phyloP scores from a whole-genome alignment of 2,888 invertebrate species.

The Acronicta alni region DNA sequence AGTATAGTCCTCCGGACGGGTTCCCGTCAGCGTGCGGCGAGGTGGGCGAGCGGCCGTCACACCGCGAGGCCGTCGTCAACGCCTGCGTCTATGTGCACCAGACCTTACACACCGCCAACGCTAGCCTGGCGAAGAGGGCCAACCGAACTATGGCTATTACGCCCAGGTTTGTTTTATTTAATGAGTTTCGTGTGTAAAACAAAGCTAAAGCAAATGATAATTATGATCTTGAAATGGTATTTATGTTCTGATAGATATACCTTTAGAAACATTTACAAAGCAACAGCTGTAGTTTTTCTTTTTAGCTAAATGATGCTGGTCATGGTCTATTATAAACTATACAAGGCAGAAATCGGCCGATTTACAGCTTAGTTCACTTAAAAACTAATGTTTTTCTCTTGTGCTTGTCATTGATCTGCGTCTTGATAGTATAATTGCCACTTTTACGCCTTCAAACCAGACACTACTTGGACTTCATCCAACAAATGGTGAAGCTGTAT shows the following conservation, averaged over 20 bases:
- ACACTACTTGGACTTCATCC: conserved; percentile 99
- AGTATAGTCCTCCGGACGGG: conserved; percentile 96
- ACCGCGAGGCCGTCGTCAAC: conserved; percentile 99
- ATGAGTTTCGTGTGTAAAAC: neutral
- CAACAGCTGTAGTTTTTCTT: no score
- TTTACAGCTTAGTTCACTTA: no score
- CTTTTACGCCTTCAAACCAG: conserved; percentile 70
- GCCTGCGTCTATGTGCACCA: conserved; percentile 99
- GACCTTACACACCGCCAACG: conserved; percentile 98
- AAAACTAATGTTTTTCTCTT: no score
- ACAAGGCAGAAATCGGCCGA: no score
- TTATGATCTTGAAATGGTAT: no score
- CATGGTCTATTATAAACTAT: no score
- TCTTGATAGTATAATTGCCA: neutral
- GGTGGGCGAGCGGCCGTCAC: conserved; percentile 93
- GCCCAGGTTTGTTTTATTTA: conserved; percentile 92
- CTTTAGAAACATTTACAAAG: no score
- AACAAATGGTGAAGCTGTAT: conserved; percentile 99
- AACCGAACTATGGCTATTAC: conserved; percentile 99
- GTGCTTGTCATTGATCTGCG: neutral
- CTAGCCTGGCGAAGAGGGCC: conserved; percentile 96
- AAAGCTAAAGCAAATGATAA: no score
- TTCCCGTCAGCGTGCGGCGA: conserved; percentile 96
- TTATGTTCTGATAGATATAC: no score
- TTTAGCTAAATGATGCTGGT: no score